Evolutionary conservation across 2,797 vertebrate species (phyloP), one percentile per base, ranked within the genome.

Genomic region (Sebastes matsubarae): DNA sequence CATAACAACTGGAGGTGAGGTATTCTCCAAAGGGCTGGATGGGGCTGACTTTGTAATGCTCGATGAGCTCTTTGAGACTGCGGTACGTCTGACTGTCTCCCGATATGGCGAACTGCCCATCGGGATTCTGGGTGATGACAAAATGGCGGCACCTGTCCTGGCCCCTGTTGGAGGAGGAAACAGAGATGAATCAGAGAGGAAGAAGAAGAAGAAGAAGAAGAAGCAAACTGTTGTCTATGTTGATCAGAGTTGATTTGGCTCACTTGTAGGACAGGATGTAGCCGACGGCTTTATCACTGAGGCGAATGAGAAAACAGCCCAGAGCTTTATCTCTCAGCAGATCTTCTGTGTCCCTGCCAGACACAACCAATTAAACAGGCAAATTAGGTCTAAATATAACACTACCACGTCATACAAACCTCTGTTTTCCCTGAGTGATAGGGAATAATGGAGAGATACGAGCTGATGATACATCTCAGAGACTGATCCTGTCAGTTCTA

Each of bases 251-350:
- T 6, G 20, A 20, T 61, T 52, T 4, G 7, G 55, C 95, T 94
- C 91, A 97, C 97, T 89, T 97, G 91, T 97, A 98, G 74, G 97
- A 98, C 60, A 98, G 89, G 88, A 98, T 96, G 92, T 96, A 97
- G 73, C 97, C 94, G 0, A 95, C 87, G 18, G 96, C 86, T 90
- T 95, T 95, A 65, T 96, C 95, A 0, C 97, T 97, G 85, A 97
- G 94, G 72, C 96, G 94, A 63, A 98, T 95, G 77, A 98, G 95
- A 80, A 98, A 98, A 59, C 90, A 93, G 38, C 97, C 97, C 8
- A 93, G 64, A n/a, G 81, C 82, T 90, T 93, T 95, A 81, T 97
- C 95, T 87, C 82, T 82, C 78, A 97, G 86, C 0, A 96, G 92
- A 72, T 95, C 95, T 79, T 98, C 97, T 0, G 96, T 93, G 34